phyloP scores from a whole-genome alignment of 1,140 invertebrate species.

The Diorhabda carinulata region DNA sequence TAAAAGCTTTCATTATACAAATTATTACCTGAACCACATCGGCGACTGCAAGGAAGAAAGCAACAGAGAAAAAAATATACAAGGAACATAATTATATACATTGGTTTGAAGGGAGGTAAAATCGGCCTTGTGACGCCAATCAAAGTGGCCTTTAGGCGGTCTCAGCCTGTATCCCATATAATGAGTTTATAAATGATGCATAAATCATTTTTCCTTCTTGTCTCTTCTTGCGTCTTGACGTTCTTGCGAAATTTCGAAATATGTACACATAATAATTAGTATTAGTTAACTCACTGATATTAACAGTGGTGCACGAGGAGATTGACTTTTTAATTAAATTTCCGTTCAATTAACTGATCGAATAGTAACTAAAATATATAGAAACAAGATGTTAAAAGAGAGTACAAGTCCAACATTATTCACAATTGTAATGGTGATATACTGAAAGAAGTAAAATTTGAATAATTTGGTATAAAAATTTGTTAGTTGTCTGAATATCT shows the following conservation, averaged over 20 bases:
- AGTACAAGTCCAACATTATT: no score
- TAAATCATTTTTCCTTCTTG: slow-evolving; percentile 45
- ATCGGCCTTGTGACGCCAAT: slow-evolving; percentile 40
- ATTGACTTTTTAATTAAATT: background rate
- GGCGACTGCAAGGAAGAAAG: slow-evolving; percentile 20
- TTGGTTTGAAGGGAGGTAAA: slow-evolving; percentile 31
- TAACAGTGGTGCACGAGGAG: background rate
- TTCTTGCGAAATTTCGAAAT: slow-evolving; percentile 34
- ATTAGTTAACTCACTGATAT: slow-evolving; percentile 16
- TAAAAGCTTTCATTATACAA: slow-evolving; percentile 32
- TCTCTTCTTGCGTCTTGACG: slow-evolving; percentile 24
- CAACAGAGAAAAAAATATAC: slow-evolving; percentile 16
- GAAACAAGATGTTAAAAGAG: no score
- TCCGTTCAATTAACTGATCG: no score
- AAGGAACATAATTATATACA: slow-evolving; percentile 37
- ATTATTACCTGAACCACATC: slow-evolving; percentile 34
- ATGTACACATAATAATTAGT: slow-evolving; percentile 32
- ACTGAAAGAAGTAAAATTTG: no score
- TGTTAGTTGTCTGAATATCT: no score
- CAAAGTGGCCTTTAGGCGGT: slow-evolving; percentile 41
- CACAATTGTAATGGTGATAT: no score
- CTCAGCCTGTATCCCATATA: slow-evolving; percentile 40
- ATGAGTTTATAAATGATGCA: slow-evolving; percentile 51
- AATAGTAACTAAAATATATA: no score
- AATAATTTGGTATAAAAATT: no score